A percentile compares a stretch with the other conserved stretches of the same genome.
phyloP scores from a whole-genome alignment of 2,797 vertebrate species.

The Chromis chromis region DNA sequence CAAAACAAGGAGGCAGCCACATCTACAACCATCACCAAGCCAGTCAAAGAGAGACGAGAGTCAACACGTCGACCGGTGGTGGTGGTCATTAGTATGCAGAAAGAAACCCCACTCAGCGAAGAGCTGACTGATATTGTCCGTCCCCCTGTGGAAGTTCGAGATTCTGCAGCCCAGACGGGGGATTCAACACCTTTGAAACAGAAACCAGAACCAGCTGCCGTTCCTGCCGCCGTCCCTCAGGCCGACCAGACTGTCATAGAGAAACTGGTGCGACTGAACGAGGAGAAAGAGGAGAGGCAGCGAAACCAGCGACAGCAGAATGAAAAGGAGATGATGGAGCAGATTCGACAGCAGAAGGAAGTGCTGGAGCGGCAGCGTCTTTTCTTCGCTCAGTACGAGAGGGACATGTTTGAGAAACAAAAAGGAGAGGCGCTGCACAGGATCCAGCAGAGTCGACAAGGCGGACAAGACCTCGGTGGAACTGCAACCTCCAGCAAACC shows the following conservation, averaged over 20 bases:
- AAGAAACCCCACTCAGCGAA: constrained; percentile 70
- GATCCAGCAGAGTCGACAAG: constrained; percentile 83
- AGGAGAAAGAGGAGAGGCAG: constrained; percentile 91
- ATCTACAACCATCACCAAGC: constrained; percentile 36
- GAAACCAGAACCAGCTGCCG: constrained; percentile 31
- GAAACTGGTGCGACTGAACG: constrained; percentile 90
- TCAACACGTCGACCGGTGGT: constrained; percentile 77
- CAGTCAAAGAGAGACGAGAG: constrained; percentile 75
- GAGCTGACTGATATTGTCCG: constrained; percentile 45
- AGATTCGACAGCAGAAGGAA: constrained; percentile 91
- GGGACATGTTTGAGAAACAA: constrained; percentile 87
- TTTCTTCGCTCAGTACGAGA: constrained; percentile 84
- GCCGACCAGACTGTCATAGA: constrained; percentile 71
- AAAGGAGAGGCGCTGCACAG: constrained; percentile 84
- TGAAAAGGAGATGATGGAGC: constrained; percentile 95
- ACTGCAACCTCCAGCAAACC: constrained; percentile 35
- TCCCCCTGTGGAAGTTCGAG: constrained; percentile 56
- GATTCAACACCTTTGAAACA: constrained; percentile 38
- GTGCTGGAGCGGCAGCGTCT: constrained; percentile 88
- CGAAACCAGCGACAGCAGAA: constrained; percentile 91
- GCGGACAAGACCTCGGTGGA: constrained; percentile 12
- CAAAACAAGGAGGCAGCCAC: constrained; percentile 50
- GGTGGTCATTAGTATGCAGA: constrained; percentile 87
- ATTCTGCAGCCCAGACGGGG: constrained; percentile 62
- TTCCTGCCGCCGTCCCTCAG: constrained; percentile 19